These are phyloP conservation scores for Sapayoa aenigma DNA, from an alignment of 2,113 vertebrate species.

Conservation along the genomic window DNA sequence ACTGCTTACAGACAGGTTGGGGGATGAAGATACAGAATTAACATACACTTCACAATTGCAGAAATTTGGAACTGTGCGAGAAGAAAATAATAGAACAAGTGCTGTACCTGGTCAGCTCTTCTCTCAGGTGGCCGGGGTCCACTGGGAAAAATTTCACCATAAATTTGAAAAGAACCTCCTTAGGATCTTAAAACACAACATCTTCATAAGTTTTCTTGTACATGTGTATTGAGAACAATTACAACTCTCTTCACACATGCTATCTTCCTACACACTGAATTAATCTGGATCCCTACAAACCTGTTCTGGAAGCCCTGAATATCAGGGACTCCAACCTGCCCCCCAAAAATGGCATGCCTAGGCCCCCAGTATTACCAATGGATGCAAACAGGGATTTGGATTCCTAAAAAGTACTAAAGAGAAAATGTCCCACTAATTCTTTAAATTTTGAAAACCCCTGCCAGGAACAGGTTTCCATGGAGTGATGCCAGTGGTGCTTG, in stretches of 20 bases:
- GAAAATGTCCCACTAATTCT: background rate
- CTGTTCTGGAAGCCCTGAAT: background rate
- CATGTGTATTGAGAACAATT: constrained; percentile 53
- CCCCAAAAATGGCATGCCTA: background rate
- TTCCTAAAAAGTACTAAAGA: background rate
- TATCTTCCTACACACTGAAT: background rate
- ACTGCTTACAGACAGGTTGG: background rate
- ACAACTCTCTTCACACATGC: constrained; percentile 38
- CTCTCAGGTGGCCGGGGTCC: constrained; percentile 90
- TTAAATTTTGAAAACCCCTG: background rate
- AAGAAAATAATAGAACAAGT: background rate
- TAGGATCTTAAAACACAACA: constrained; percentile 85
- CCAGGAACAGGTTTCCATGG: background rate
- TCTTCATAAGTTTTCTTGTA: constrained; percentile 75
- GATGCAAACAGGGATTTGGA: rapidly evolving
- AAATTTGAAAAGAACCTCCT: constrained; percentile 93
- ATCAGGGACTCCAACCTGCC: background rate
- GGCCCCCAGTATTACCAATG: background rate
- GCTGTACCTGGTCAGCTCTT: constrained; percentile 91
- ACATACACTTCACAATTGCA: background rate
- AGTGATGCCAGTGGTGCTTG: background rate
- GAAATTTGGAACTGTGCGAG: background rate
- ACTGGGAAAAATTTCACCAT: constrained; percentile 98
- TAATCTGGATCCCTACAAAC: background rate
- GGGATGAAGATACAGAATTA: background rate